phyloP scores from a whole-genome alignment of 2,113 vertebrate genomes.

The Synodontis membranacea region DNA sequence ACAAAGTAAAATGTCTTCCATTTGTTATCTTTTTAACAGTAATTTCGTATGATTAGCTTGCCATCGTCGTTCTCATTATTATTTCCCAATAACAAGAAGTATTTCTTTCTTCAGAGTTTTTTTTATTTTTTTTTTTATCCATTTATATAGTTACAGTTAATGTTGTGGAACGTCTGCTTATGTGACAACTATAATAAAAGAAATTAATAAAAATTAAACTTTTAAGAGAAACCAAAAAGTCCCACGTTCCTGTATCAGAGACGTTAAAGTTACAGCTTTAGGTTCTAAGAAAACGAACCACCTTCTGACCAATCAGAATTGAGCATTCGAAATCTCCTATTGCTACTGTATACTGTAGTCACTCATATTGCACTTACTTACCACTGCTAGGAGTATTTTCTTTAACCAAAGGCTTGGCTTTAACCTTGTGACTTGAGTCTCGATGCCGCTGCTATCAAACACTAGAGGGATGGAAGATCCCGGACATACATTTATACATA shows the following conservation, averaged over 20 bases:
- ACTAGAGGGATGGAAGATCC: neutral
- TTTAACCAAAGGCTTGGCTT: neutral
- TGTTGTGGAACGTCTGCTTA: neutral
- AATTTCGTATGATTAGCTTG: neutral
- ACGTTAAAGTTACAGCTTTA: neutral
- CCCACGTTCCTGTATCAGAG: neutral
- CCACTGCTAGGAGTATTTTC: neutral
- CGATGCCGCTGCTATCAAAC: neutral
- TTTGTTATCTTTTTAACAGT: neutral
- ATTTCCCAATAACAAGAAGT: neutral
- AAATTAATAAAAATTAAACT: too few relatives aligned
- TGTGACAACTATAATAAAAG: too few relatives aligned
- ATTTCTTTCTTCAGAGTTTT: too few relatives aligned
- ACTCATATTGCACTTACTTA: neutral
- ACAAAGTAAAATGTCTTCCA: neutral
- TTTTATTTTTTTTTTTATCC: too few relatives aligned
- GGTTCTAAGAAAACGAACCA: neutral
- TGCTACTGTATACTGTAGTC: neutral
- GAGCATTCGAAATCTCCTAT: too few relatives aligned
- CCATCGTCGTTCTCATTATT: neutral
- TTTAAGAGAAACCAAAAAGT: too few relatives aligned
- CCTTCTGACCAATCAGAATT: neutral
- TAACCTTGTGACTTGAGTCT: neutral
- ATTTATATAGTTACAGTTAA: neutral
- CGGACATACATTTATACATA: neutral